phyloP scores from a whole-genome alignment of 2,797 vertebrate genomes.

The Coregonus ussuriensis region DNA sequence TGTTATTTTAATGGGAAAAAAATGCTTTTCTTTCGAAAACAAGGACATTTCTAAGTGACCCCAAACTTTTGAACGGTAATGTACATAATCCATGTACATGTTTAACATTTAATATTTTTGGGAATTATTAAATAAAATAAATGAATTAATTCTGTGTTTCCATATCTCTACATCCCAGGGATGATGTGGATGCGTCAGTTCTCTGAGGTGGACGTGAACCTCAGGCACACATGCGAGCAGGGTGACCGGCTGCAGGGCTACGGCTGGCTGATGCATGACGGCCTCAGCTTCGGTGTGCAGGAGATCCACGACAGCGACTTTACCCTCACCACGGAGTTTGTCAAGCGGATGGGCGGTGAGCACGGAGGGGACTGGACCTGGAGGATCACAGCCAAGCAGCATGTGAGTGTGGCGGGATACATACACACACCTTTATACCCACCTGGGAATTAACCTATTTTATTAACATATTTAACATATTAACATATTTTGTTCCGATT shows the following conservation, averaged over 20 bases:
- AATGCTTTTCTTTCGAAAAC: no score
- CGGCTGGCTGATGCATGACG: conserved; percentile 93
- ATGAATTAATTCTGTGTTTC: not conserved
- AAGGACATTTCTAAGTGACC: no score
- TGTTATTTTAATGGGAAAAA: no score
- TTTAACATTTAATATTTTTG: not conserved
- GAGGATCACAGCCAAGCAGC: conserved; percentile 85
- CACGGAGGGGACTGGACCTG: conserved; percentile 98
- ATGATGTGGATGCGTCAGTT: conserved; percentile 94
- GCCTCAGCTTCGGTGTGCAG: conserved; percentile 87
- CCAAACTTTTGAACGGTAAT: no score
- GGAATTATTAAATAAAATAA: not conserved
- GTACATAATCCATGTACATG: no score
- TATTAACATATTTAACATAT: no score
- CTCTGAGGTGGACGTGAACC: conserved; percentile 72
- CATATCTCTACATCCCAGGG: conserved; percentile 67
- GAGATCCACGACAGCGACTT: conserved; percentile 85
- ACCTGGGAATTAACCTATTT: not conserved
- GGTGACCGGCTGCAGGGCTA: conserved; percentile 84
- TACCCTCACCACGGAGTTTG: conserved; percentile 86
- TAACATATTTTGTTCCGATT: not conserved
- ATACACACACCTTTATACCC: not conserved
- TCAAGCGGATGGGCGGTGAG: conserved; percentile 85
- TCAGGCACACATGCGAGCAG: conserved; percentile 93
- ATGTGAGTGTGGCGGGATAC: conserved; percentile 71